Percentiles rank a stretch among this genome's conserved stretches.
These are phyloP conservation scores for Gobionotothen gibberifrons DNA, from an alignment of 2,797 vertebrate species.

Conservation along the genomic window DNA sequence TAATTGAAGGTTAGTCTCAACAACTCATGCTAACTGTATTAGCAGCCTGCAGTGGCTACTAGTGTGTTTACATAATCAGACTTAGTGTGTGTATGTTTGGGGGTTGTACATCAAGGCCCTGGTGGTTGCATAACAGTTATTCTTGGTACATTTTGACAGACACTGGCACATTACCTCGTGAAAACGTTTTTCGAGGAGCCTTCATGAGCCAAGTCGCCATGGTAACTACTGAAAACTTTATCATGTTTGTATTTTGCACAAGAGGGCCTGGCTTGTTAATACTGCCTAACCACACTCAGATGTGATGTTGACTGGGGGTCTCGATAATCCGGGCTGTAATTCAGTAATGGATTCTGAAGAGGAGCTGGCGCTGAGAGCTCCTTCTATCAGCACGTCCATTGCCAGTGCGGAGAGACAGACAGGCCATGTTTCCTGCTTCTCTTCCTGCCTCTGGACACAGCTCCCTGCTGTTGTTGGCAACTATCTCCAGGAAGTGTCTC, in stretches of 20 bases:
- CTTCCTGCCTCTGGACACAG: constrained; percentile 51
- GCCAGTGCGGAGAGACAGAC: constrained; percentile 22
- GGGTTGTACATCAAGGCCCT: constrained; percentile 26
- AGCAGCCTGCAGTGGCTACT: neutral
- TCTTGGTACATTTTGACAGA: constrained; percentile 65
- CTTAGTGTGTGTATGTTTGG: neutral
- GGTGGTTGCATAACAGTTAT: constrained; percentile 65
- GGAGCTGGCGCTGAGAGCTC: neutral
- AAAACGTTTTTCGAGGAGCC: constrained; percentile 54
- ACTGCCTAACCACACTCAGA: constrained; percentile 26
- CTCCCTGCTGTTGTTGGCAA: constrained; percentile 82
- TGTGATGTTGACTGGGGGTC: constrained; percentile 34
- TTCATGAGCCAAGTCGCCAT: constrained; percentile 65
- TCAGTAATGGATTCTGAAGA: constrained; percentile 35
- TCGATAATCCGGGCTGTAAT: constrained; percentile 29
- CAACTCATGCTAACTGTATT: constrained; percentile 11
- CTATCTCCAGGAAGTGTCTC: constrained; percentile 88
- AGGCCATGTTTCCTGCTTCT: constrained; percentile 57
- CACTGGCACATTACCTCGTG: constrained; percentile 45
- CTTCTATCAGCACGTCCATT: constrained; percentile 28
- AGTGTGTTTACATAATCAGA: constrained; percentile 6
- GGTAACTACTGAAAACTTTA: constrained; percentile 74
- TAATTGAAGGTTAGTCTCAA: constrained; percentile 11
- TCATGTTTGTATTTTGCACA: constrained; percentile 60
- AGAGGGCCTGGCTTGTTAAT: constrained; percentile 44